Base-by-base conservation (phyloP, 2,888 invertebrate species). In the Acleris holmiana region DNA sequence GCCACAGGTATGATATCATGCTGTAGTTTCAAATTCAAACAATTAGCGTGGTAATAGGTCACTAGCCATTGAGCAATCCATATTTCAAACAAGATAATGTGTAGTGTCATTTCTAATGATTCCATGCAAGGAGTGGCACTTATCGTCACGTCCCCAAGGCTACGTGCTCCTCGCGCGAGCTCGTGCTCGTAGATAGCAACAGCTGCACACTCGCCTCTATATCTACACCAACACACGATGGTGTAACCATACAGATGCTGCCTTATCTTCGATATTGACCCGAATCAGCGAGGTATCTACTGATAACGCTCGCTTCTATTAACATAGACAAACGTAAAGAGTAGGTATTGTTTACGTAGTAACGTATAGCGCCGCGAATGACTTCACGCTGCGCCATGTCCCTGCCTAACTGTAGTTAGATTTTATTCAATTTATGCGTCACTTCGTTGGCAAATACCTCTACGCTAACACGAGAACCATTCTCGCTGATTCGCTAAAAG, bases 181-280 rank as follows among this genome's bases (percentile, higher is more conserved):
- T 8, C 18, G 6, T 54, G 49, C 49, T 40, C 53, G 23, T 19
- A 54, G 13, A 44, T 25, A 59, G 4, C 13, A 10, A 48, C 47
- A 44, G 15, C 4, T 41, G 47, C 29, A 13, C 35, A 21, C 13
- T 13, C 13, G 35, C 25, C 25, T 25, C 35, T 54, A 48, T 56
- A 25, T 25, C 35, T 54, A 48, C 50, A 25, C 35, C 49, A 48
- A 59, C 53, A 21, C 17, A n/a, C 17, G 48, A 29, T 50, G 50
- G 44, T 47, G 21, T 46, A 46, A 65, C 53, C 18, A 53, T 25
- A 70, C 77, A 75, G 69, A 71, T 68, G 57, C 44, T 44, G 58
- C 73, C 69, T 76, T 88, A 88, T 89, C 88, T 75, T 66, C 88
- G 87, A 88, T 90, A 86, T 84, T 89, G 89, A 89, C 89, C 89